Evolutionary conservation across 1,140 invertebrate species (phyloP).

Genomic region (Metopolophium dirhodum): DNA sequence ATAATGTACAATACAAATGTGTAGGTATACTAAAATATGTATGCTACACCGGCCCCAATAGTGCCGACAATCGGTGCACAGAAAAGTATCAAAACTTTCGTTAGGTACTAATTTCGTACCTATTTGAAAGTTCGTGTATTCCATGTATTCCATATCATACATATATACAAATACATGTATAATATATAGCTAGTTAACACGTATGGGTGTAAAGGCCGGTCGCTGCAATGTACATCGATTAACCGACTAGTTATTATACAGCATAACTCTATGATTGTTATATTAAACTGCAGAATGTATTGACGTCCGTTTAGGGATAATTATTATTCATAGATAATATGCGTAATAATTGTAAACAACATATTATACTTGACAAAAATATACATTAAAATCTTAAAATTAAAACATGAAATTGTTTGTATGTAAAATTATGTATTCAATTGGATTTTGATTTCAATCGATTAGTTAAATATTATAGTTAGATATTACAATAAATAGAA

Average conservation of each 20-base stretch:
- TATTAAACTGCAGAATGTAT: neutral
- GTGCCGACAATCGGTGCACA: neutral
- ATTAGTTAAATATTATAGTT: no score
- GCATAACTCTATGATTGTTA: neutral
- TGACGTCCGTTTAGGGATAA: neutral
- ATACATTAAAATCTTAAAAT: neutral
- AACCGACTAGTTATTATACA: neutral
- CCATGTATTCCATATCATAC: neutral
- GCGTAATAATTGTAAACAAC: no score
- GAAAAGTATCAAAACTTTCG: constrained; percentile 20
- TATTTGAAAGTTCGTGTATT: neutral
- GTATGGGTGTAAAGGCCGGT: neutral
- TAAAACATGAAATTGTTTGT: neutral
- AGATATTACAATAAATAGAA: no score
- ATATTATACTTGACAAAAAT: neutral
- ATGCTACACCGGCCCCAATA: neutral
- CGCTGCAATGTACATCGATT: neutral
- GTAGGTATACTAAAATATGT: neutral
- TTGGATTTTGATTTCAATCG: no score
- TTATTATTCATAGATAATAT: neutral
- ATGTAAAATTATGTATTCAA: neutral
- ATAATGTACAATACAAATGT: neutral
- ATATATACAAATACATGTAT: neutral
- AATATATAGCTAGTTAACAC: neutral
- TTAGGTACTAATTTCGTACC: neutral